phyloP scores from a whole-genome alignment of 2,888 invertebrate genomes.

The Alloscopus bannaensis region DNA sequence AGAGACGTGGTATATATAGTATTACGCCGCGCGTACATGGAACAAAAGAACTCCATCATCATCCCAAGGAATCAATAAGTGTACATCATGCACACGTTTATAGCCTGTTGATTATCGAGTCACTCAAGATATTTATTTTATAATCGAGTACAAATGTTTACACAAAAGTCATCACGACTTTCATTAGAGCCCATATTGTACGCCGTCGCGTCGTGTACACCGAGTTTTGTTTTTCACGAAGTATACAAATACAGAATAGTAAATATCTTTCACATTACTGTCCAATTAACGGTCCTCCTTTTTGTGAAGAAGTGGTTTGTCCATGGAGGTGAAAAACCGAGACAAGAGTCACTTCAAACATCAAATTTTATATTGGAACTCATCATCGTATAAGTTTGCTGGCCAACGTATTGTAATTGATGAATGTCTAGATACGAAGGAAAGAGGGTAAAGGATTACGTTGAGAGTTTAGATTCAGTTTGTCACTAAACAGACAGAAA shows the following conservation, averaged over 20 bases:
- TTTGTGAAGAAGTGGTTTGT: conserved; percentile 20
- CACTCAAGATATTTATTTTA: conserved; percentile 28
- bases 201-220: background rate
- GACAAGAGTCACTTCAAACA: conserved; percentile 59
- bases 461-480: background rate
- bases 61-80: too few species aligned
- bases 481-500: too few species aligned
- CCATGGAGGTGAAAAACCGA: conserved; percentile 59
- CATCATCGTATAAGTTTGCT: too few species aligned
- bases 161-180: too few species aligned
- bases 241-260: conserved; percentile 37
- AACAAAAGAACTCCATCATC: too few species aligned
- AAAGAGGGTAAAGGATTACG: background rate
- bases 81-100: too few species aligned
- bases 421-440: conserved; percentile 31
- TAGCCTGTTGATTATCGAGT: too few species aligned
- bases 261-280: conserved; percentile 58
- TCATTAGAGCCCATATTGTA: background rate
- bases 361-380: too few species aligned
- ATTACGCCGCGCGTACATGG: too few species aligned
- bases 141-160: conserved; percentile 35
- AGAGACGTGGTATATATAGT: too few species aligned
- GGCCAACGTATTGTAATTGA: conserved; percentile 51
- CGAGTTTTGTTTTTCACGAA: background rate
- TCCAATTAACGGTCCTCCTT: conserved; percentile 55